These are phyloP conservation scores for Nothoprocta perdicaria DNA, from an alignment of 2,113 vertebrate species.

Conservation along the genomic window DNA sequence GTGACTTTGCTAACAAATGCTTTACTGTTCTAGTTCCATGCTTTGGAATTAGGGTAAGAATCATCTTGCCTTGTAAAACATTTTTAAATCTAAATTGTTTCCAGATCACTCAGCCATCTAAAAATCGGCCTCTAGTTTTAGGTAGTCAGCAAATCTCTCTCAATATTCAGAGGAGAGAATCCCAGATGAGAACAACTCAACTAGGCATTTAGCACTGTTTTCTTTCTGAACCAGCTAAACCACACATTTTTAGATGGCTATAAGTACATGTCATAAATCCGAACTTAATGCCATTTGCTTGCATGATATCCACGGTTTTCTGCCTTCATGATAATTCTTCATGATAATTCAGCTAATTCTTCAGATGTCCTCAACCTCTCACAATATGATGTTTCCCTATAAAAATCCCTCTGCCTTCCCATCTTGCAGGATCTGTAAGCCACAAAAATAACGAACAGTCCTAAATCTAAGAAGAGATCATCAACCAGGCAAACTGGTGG, in stretches of 20 bases:
- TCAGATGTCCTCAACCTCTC: neutral
- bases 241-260: neutral
- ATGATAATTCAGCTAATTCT: neutral
- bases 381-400: neutral
- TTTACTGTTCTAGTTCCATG: neutral
- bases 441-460: neutral
- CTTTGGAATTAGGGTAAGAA: neutral
- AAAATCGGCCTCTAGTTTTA: neutral
- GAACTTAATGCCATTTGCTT: neutral
- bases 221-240: neutral
- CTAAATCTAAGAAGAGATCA: neutral
- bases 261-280: neutral
- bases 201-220: neutral
- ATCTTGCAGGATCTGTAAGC: neutral
- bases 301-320: neutral
- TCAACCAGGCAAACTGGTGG: neutral
- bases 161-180: neutral
- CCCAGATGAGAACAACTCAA: neutral
- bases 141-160: neutral
- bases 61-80: rapidly evolving
- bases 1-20: neutral
- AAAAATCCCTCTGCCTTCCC: neutral
- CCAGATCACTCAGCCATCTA: neutral
- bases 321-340: neutral
- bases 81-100: neutral